These are phyloP conservation scores for Polymixis lichenea DNA, from an alignment of 2,888 invertebrate species.

Conservation along the genomic window DNA sequence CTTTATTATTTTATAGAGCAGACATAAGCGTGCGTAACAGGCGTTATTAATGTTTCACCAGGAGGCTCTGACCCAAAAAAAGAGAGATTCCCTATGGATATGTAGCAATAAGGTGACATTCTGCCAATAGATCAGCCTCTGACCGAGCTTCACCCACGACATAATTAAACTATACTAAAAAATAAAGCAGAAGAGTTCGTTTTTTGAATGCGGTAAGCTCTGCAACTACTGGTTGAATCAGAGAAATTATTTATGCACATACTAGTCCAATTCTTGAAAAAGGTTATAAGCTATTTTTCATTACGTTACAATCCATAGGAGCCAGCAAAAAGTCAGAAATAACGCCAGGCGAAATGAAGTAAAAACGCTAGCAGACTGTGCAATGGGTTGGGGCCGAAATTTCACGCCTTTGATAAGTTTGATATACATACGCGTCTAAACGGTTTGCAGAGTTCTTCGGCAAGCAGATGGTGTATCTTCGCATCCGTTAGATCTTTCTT, in stretches of 20 bases:
- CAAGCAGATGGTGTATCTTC: slow-evolving; percentile 97
- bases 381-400: too few species aligned
- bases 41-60: neutral
- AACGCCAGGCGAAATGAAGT: too few species aligned
- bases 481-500: slow-evolving; percentile 98
- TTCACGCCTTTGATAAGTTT: slow-evolving; percentile 18
- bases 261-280: too few species aligned
- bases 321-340: too few species aligned
- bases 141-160: neutral
- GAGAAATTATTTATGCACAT: too few species aligned
- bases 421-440: slow-evolving; percentile 93
- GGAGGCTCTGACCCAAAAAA: slow-evolving; percentile 15
- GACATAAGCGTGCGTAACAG: neutral
- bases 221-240: too few species aligned
- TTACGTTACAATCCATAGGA: too few species aligned
- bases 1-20: slow-evolving; percentile 10
- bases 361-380: too few species aligned
- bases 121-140: slow-evolving; percentile 1
- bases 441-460: slow-evolving; percentile 97
- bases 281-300: too few species aligned
- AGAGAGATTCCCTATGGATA: neutral
- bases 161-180: neutral
- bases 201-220: too few species aligned
- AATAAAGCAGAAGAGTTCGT: too few species aligned
- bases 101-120: slow-evolving; percentile 8